Evolutionary conservation across 2,888 invertebrate species (phyloP), one percentile per base, ranked within the genome.

Genomic region (Ellobium chinense): DNA sequence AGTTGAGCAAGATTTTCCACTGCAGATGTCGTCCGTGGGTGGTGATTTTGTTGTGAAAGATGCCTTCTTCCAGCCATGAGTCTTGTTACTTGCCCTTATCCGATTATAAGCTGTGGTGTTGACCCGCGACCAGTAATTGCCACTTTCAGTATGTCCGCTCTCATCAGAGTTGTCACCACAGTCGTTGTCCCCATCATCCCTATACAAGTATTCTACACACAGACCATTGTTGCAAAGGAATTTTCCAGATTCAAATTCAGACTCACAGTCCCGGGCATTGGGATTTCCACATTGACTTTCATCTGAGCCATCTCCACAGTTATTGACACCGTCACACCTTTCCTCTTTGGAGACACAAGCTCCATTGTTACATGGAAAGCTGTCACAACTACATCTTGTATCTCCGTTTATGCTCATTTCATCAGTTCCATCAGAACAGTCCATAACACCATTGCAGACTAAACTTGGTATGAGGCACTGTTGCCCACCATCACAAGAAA

Each of bases 251-350:
- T 7, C 9, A 24, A 39, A 69, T 7, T 60, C 27, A 12, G n/a
- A 14, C 24, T 39, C 24, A 39, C 69, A 69, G 1, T 39, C 4
- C 24, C 24, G 12, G 27, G 21, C 3, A 46, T 69, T 24, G 9
- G 29, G 12, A 46, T 46, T 46, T 12, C 7, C 12, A 18, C 31
- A 65, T 4, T 31, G 12, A 65, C 12, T 56, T 34, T 70, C 70
- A 31, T 70, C 70, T 9, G 70, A 56, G 18, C 54, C 9, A 24
- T 70, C 70, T 5, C 56, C 56, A 21, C 70, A 70, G 34, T 70
- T 34, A 21, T 70, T 4, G 18, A 56, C n/a, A 21, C 56, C 70
- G 34, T 70, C 14, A 56, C 70, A 70, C 18, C 34, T 9, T 9
- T 5, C 27, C 1, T 2, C 18, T 31, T 12, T 2, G 27, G 69